phyloP scores from a whole-genome alignment of 2,797 vertebrate species.

The Ceryle rudis region DNA sequence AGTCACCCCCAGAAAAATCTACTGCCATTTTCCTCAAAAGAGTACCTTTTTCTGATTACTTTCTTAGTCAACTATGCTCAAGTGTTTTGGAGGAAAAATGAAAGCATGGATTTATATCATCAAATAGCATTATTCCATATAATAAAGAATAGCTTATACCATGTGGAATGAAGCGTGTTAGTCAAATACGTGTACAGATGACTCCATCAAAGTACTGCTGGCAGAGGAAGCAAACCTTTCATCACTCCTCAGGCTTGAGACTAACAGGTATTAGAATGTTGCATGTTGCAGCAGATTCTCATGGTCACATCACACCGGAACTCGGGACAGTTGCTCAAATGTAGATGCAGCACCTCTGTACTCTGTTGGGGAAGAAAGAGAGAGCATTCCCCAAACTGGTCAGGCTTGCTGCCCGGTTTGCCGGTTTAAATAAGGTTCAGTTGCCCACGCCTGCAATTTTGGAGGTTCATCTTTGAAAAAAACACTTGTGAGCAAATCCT shows the following conservation, averaged over 20 bases:
- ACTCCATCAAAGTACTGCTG: background rate
- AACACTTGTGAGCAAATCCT: background rate
- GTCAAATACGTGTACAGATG: rapidly evolving
- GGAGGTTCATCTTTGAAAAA: background rate
- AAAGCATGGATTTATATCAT: background rate
- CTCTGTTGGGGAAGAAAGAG: background rate
- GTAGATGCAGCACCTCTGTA: background rate
- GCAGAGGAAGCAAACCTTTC: background rate
- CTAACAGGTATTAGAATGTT: background rate
- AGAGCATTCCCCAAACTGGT: background rate
- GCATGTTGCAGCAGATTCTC: background rate
- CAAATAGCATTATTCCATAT: background rate
- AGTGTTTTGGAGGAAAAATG: background rate
- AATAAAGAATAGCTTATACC: background rate
- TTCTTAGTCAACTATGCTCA: background rate
- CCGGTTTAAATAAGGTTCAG: background rate
- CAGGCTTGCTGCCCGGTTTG: background rate
- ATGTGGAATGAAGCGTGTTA: rapidly evolving
- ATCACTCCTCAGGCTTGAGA: background rate
- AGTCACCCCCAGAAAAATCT: background rate
- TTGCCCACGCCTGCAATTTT: background rate
- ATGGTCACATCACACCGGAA: background rate
- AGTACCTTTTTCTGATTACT: background rate
- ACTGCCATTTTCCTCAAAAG: background rate
- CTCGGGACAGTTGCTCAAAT: rapidly evolving